Base-by-base conservation (phyloP, 2,888 invertebrate species). In the Hirudinaria manillensis region DNA sequence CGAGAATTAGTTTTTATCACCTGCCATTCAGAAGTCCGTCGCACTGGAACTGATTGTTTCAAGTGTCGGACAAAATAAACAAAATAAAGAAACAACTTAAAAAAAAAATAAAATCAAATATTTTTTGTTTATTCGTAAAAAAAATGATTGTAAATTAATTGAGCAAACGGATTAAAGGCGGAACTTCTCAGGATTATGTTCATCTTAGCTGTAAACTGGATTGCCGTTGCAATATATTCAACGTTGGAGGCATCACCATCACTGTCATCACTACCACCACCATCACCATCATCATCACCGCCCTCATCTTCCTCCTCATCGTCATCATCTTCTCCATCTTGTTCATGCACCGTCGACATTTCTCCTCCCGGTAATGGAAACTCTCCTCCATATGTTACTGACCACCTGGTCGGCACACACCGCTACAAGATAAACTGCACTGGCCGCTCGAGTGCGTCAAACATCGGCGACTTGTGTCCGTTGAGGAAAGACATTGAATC, bases 201-300 rank as follows among this genome's bases (percentile, higher is more conserved):
- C 7, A 6, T 65, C 27, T 3, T 65, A 7, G 27, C 19, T 13
- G 65, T 32, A 32, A 27, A 16, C 27, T 65, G 65, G 32, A 29
- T 65, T 13, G 27, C 13, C 27, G 13, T 32, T 13, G 13, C 65
- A 10, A 19, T 32, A 65, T 10, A 27, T 29, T 65, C 65, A 65
- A 29, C 65, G 21, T 65, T 65, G 21, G 27, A 13, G 32, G 27
- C 38, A 21, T 32, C 68, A 32, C 29, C 68, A 68, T 68, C 68
- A 21, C 32, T 36, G 16, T 68, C 68, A 36, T 32, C 68, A 68
- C 13, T 32, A 36, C 16, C 68, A 68, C 29, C 67, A 4, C 19
- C 67, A 29, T 67, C 67, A 67, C 3, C 68, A 66, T 66, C 66
- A 27, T 66, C 66, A 66, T 66, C 66, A 66, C n/a, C 66, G 29